A percentile compares a stretch with the other conserved stretches of the same genome.
These are phyloP conservation scores for Mesitornis unicolor DNA, from an alignment of 2,113 vertebrate species.

Conservation along the genomic window DNA sequence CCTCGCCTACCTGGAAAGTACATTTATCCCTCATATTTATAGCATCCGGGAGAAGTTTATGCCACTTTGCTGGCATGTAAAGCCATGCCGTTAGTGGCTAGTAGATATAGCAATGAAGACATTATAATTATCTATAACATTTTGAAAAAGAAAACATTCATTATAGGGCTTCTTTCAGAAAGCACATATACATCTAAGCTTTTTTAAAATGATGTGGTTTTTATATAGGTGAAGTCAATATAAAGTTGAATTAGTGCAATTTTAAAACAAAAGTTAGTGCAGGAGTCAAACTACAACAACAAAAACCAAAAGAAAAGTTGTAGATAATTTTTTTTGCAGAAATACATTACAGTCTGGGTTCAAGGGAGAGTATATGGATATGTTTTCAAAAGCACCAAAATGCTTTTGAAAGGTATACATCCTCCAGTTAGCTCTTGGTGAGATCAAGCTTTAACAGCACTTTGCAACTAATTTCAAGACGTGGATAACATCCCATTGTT, in stretches of 20 bases:
- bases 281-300: slow-evolving; percentile 27
- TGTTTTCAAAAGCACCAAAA: neutral
- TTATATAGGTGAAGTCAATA: slow-evolving; percentile 36
- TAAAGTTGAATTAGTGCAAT: slow-evolving; percentile 65
- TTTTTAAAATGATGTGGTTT: neutral
- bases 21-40: neutral
- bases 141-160: slow-evolving; percentile 14
- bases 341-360: neutral
- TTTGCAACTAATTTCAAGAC: neutral
- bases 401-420: neutral
- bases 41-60: neutral
- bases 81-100: neutral
- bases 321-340: neutral
- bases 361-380: neutral
- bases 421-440: neutral
- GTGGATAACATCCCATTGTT: neutral
- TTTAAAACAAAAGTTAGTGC: slow-evolving; percentile 62
- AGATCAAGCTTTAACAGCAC: neutral
- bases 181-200: slow-evolving; percentile 15
- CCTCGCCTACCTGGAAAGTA: neutral
- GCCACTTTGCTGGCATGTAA: neutral
- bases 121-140: neutral
- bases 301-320: neutral
- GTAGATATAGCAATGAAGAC: neutral
- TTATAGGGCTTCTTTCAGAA: slow-evolving; percentile 17